Evolutionary conservation across 2,888 invertebrate genomes (phyloP).

Genomic region (Sarcophaga variegata): DNA sequence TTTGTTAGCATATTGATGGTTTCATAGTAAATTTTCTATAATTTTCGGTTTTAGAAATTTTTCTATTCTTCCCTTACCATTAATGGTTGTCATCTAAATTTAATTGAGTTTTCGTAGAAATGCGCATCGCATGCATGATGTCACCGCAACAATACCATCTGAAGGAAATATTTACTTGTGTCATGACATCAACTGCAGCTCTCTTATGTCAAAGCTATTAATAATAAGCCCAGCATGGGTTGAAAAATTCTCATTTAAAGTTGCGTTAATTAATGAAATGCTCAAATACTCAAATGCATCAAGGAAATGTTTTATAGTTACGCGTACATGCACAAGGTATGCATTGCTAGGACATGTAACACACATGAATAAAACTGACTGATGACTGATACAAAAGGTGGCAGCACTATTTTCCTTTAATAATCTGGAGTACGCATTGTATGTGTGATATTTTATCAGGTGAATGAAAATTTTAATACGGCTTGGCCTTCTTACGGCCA

Average conservation of each 20-base stretch:
- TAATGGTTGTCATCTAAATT: conserved; percentile 47
- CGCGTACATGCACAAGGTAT: too few relatives aligned
- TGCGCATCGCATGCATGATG: background rate
- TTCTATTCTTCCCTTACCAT: conserved; percentile 7
- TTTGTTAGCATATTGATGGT: background rate
- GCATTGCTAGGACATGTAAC: too few relatives aligned
- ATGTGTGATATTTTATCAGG: too few relatives aligned
- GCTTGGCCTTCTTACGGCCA: too few relatives aligned
- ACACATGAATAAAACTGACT: too few relatives aligned
- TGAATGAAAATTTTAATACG: too few relatives aligned
- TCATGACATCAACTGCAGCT: conserved; percentile 7
- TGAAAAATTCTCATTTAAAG: background rate
- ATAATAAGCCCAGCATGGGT: background rate
- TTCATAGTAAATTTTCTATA: conserved; percentile 30
- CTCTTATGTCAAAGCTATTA: background rate
- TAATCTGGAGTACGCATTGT: too few relatives aligned
- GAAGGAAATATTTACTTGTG: conserved; percentile 14
- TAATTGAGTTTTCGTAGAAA: conserved; percentile 37
- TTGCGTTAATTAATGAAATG: background rate
- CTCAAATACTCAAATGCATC: too few relatives aligned
- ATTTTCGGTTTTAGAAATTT: conserved; percentile 41
- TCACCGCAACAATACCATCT: background rate
- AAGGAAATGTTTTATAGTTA: too few relatives aligned
- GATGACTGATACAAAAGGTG: too few relatives aligned
- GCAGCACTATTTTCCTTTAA: too few relatives aligned